Conservation (phyloP, 2,888 invertebrate species). For the Sisyra terminalis region DNA sequence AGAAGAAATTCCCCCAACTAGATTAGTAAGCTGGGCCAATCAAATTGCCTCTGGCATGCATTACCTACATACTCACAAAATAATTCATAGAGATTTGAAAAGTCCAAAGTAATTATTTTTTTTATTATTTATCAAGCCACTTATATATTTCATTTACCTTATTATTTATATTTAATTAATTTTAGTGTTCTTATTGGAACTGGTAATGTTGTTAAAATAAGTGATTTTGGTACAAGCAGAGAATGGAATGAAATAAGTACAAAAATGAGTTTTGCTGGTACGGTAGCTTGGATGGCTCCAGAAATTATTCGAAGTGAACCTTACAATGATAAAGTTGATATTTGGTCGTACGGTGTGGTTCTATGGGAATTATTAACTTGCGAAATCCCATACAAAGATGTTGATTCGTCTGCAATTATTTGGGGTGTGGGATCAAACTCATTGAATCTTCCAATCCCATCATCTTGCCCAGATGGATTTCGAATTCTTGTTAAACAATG, state of each 20-base stretch:
- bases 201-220: conserved; percentile 77
- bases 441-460: conserved; percentile 79
- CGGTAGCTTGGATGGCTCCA: conserved; percentile 99
- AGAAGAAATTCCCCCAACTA: conserved; percentile 68
- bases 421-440: conserved; percentile 96
- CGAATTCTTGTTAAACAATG: conserved; percentile 81
- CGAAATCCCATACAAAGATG: conserved; percentile 83
- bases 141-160: conserved; percentile 1
- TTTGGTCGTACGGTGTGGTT: conserved; percentile 97
- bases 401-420: conserved; percentile 93
- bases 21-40: conserved; percentile 83
- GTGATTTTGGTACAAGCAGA: conserved; percentile 92
- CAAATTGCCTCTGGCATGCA: conserved; percentile 95
- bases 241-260: conserved; percentile 91
- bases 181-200: conserved; percentile 70
- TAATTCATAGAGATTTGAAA: conserved; percentile 96
- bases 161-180: conserved; percentile 13
- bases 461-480: conserved; percentile 76
- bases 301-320: conserved; percentile 94
- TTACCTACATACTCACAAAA: conserved; percentile 89
- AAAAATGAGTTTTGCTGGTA: conserved; percentile 96
- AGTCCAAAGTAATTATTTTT: conserved; percentile 75
- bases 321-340: conserved; percentile 94
- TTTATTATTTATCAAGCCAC: conserved; percentile 3
- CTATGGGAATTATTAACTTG: conserved; percentile 95